Evolutionary conservation across 2,888 invertebrate genomes (phyloP).

Genomic region (Zonitis immaculata): DNA sequence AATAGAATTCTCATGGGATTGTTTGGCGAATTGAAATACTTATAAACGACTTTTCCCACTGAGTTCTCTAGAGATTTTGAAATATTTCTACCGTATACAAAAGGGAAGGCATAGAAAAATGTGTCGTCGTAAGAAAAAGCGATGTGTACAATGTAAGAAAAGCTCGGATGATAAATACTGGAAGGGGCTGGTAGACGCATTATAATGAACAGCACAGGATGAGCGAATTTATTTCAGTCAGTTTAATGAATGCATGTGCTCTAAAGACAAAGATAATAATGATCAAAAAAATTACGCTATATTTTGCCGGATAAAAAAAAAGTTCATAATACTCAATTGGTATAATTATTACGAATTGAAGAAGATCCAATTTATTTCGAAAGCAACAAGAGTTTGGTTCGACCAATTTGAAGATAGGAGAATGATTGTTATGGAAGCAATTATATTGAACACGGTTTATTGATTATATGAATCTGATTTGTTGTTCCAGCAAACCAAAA

Average conservation of each 20-base stretch:
- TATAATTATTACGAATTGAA: no score
- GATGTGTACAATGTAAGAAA: constrained; percentile 40
- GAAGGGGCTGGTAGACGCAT: constrained; percentile 36
- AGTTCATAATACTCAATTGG: no score
- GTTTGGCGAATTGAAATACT: constrained; percentile 25
- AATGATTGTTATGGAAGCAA: no score
- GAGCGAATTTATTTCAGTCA: constrained; percentile 37
- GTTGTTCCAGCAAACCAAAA: no score
- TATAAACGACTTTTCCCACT: constrained; percentile 25
- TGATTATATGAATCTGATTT: no score
- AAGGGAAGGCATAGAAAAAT: constrained; percentile 38
- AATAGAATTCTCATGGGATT: constrained; percentile 19
- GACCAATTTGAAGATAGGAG: no score
- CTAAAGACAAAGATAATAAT: no score
- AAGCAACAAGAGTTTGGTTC: no score
- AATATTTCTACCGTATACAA: constrained; percentile 35
- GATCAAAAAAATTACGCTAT: no score
- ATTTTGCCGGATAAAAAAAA: no score
- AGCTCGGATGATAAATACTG: constrained; percentile 38
- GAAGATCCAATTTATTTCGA: no score
- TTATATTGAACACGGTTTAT: no score
- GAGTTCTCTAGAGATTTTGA: constrained; percentile 25
- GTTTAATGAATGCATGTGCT: constrained; percentile 38
- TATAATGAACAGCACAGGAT: constrained; percentile 39
- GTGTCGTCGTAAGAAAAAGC: constrained; percentile 40